Base-by-base conservation (phyloP, 2,113 vertebrate species). In the Nanorana parkeri region DNA sequence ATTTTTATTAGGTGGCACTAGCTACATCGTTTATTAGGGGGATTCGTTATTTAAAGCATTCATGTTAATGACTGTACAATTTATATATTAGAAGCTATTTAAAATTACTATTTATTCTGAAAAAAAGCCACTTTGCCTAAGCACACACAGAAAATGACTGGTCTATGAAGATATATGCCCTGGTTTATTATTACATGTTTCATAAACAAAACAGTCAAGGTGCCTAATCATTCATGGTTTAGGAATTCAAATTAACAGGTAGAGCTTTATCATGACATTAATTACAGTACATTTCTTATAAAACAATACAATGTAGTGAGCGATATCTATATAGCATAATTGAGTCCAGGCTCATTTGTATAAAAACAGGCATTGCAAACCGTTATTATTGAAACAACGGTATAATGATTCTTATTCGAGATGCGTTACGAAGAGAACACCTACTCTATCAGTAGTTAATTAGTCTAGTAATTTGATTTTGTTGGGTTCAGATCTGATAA, bases 1-100 rank as follows among this genome's bases (percentile, higher is more conserved):
- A 81, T 81, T 81, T 81, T 56, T 81, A 81, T 81, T 74, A 81
- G 60, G 69, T 58, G 56, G n/a, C 41, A 47, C 41, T 47, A 47
- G 41, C 51, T 74, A 74, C 69, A 56, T 74, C 75, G 71, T 74
- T 66, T 81, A 74, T 81, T 81, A 75, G 26, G 61, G 32, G 56
- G 41, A 81, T 81, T 74, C 55, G 51, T 66, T 74, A 67, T 67
- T 74, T 81, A 41, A 81, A 75, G 8, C 11, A 26, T 68, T 69
- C 52, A 36, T 24, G 24, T 67, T 52, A 81, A 58, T 75, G 28
- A 21, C 17, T 32, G 15, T 80, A 52, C 7, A 69, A 69, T 71
- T 79, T 32, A 78, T 67, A 68, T 68, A 56, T 52, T 64, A 64
- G 58, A 61, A 41, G 20, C 1, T 21, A 74, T 36, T 51, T 77